Conservation (phyloP, 1,140 invertebrate genomes). For the Eriosoma lanigerum region DNA sequence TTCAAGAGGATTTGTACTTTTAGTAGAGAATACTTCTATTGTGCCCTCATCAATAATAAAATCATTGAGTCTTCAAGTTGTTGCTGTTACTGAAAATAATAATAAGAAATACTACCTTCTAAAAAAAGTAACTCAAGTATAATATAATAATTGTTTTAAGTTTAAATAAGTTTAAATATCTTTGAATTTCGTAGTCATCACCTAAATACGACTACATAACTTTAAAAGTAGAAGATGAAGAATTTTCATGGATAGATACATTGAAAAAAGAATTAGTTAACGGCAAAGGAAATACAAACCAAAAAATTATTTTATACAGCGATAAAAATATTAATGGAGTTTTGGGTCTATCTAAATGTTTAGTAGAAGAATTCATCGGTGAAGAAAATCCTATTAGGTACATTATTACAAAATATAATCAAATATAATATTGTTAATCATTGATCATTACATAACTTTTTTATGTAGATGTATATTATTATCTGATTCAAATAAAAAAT, state of each 20-base stretch:
- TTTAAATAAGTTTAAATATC: background rate
- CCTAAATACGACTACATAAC: constrained; percentile 17
- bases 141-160: background rate
- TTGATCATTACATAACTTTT: background rate
- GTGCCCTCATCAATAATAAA: background rate
- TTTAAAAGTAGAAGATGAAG: constrained; percentile 23
- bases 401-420: too few species aligned
- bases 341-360: constrained; percentile 35
- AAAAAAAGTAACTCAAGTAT: background rate
- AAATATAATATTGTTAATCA: too few species aligned
- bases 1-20: constrained; percentile 27
- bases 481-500: background rate
- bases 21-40: background rate
- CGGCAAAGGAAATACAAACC: background rate
- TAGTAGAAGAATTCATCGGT: constrained; percentile 25
- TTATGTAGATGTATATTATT: constrained; percentile 20
- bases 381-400: constrained; percentile 37
- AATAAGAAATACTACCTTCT: constrained; percentile 3
- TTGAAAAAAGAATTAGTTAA: background rate
- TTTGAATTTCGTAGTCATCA: background rate
- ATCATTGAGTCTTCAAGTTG: background rate
- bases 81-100: background rate
- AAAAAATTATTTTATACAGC: constrained; percentile 31
- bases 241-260: constrained; percentile 4
- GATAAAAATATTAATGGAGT: constrained; percentile 36